Percentiles rank a stretch among this genome's conserved stretches.
phyloP scores from a whole-genome alignment of 2,113 vertebrate genomes.

The Periophthalmus modestus region DNA sequence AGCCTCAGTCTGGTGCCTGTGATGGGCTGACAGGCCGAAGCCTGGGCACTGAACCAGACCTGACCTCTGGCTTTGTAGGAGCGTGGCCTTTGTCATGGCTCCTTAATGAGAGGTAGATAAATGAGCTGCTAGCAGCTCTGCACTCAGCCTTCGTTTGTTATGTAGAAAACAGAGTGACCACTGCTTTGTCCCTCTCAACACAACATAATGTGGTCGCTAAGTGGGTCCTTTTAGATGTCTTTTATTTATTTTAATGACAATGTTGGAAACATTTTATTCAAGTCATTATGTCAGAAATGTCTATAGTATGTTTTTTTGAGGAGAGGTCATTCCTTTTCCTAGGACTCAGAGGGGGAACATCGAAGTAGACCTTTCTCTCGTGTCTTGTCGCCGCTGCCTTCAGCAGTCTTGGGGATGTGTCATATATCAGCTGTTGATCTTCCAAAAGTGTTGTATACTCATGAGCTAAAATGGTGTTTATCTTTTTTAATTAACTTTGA shows the following conservation, averaged over 20 bases:
- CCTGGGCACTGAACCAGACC: conserved; percentile 74
- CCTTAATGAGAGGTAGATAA: conserved; percentile 77
- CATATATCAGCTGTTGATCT: too few relatives aligned
- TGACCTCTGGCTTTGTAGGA: conserved; percentile 76
- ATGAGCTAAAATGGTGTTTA: not conserved
- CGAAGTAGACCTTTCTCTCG: not conserved
- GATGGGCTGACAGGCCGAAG: conserved; percentile 72
- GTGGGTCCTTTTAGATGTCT: not conserved
- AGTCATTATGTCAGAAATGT: not conserved
- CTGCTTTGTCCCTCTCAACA: conserved; percentile 31
- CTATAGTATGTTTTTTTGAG: not conserved
- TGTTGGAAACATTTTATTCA: not conserved
- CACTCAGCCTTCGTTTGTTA: conserved; percentile 44
- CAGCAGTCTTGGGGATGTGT: too few relatives aligned
- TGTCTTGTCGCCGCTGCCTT: not conserved
- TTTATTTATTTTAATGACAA: not conserved
- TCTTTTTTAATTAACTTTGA: too few relatives aligned
- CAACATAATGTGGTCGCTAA: conserved; percentile 12
- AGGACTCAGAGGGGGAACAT: not conserved
- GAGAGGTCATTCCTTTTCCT: not conserved
- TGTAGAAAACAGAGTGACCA: conserved; percentile 48
- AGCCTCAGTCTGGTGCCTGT: conserved; percentile 64
- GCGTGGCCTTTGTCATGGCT: conserved; percentile 72
- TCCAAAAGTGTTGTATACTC: too few relatives aligned
- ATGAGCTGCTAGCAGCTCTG: conserved; percentile 52